Base-by-base conservation (phyloP, 1,140 invertebrate genomes). In the Heliconius melpomene region DNA sequence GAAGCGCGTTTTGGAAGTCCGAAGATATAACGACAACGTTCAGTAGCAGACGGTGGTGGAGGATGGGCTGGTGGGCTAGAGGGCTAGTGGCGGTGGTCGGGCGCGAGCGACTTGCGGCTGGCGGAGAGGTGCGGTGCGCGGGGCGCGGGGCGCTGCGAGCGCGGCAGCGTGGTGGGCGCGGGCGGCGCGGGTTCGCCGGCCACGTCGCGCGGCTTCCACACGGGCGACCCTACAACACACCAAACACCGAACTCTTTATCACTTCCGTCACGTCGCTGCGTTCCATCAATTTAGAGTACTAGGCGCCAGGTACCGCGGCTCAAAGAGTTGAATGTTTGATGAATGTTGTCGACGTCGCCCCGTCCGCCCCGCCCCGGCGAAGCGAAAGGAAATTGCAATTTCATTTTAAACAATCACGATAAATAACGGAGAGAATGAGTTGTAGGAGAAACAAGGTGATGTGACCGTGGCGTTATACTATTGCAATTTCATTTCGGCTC, bases 181-280 rank as follows among this genome's bases (percentile, higher is more conserved):
- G 66, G 77, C 80, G 79, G 85, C 82, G 32, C 32, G 32, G 86
- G 85, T 87, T 92, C 91, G 87, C 88, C 83, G 88, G 94, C 92
- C 95, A 95, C 96, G 95, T 97, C 97, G 95, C 97, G 96, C 95
- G 97, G 97, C 96, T 98, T 98, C 97, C 97, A 98, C 93, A 98
- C 97, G 91, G 97, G 97, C 91, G 97, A 98, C 94, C 97, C 97
- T 97, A 96, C 95, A 96, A 96, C 95, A 96, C 95, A 95, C 93
- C 94, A 94, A 95, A 95, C 94, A 95, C 94, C 93, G 90, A 95
- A 95, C 94, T 94, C 94, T 95, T 95, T 94, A 79, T 79, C 77
- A 75, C 74, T 79, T 66, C 81, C 76, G 76, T 72, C 74, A 78
- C 57, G 78, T 71, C 73, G 54, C 54, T 72, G 57, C 66, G 72